Percentiles rank a stretch among this genome's conserved stretches.
Conservation (phyloP, 2,113 vertebrate genomes). For the Baryphthengus martii region DNA sequence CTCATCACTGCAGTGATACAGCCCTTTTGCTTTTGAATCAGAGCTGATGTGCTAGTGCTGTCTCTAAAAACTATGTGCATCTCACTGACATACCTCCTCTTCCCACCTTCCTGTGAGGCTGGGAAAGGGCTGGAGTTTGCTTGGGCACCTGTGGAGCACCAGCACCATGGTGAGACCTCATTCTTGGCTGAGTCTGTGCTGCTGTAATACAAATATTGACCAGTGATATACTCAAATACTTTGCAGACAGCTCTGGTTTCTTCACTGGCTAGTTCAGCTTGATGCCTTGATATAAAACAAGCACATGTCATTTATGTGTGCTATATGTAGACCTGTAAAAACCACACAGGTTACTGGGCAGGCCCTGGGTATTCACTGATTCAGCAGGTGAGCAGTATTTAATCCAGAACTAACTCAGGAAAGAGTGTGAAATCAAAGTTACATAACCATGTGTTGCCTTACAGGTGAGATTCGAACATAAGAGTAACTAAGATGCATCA, state of each 20-base stretch:
- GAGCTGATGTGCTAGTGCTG: not conserved
- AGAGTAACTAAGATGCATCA: not conserved
- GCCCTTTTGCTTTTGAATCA: rapidly evolving
- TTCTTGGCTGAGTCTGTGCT: not conserved
- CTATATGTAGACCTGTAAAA: not conserved
- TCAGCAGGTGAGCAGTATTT: not conserved
- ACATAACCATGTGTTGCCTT: not conserved
- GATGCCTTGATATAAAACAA: not conserved
- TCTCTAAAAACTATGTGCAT: not conserved
- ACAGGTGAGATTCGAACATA: not conserved
- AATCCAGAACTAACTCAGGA: not conserved
- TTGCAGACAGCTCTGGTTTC: not conserved
- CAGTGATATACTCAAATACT: not conserved
- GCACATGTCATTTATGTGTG: not conserved
- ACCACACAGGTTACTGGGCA: not conserved
- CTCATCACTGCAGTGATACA: rapidly evolving
- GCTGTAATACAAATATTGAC: not conserved
- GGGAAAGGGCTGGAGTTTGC: not conserved
- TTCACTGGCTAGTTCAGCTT: not conserved
- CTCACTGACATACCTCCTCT: not conserved
- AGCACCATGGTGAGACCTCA: rapidly evolving
- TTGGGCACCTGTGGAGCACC: not conserved
- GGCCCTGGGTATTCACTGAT: not conserved
- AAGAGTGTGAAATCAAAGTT: not conserved
- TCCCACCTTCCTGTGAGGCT: not conserved